Evolutionary conservation across 2,113 vertebrate genomes (phyloP), one percentile per base, ranked within the genome.

Genomic region (Poeciliopsis turrubarensis): DNA sequence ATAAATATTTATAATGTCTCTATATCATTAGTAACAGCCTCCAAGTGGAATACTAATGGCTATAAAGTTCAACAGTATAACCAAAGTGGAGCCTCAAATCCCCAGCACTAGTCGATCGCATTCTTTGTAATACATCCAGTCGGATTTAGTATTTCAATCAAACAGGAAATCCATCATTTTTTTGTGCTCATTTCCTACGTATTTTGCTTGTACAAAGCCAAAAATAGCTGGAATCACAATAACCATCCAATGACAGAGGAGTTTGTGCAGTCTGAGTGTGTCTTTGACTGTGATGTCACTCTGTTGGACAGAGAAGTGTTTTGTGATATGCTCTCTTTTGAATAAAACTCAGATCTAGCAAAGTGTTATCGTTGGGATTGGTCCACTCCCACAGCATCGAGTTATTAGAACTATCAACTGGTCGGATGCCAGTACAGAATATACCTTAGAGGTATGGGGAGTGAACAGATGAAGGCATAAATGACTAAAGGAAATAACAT

Each of bases 331-430:
- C 68, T n/a, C 54, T 47, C 75, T 84, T 82, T 81, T 57, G 76
- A 77, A 73, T 71, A 78, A 79, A 65, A 71, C 39, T 54, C 60
- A 81, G 70, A 82, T 74, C 71, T 30, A 68, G 47, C 13, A 32
- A 39, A 73, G 78, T 66, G 72, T 82, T 68, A 68, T 77, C 51
- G 79, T 74, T 77, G 62, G 82, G 82, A 79, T 64, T 51, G 73
- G 39, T 74, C 13, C 69, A 65, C 41, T 70, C 31, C 63, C 70
- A 65, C 51, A 19, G 65, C 41, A 81, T n/a, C 27, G 57, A 29
- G 37, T 80, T 73, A 67, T 37, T 27, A 76, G 27, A 70, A 60
- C 64, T 47, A 67, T 77, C 60, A 69, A 65, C 30, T 71, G 67
- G 12, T 77, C 31, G 13, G 14, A 9, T 34, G 65, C 70, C 67